Evolutionary conservation across 2,888 invertebrate species (phyloP), one percentile per base, ranked within the genome.

Genomic region (Autographa gamma): DNA sequence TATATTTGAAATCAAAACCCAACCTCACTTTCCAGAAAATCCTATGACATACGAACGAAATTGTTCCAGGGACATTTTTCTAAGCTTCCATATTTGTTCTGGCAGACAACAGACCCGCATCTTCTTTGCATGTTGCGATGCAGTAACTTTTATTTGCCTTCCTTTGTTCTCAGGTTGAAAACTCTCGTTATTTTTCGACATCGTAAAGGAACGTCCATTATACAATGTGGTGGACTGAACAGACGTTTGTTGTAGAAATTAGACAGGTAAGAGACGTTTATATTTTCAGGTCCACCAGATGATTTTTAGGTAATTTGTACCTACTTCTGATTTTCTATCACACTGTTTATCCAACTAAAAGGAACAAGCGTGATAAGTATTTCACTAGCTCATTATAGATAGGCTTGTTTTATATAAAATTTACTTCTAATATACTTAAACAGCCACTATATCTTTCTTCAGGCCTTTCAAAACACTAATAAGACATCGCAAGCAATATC

Each of bases 121-220:
- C 56, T n/a, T 62, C 69, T 77, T 73, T 76, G 16, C 52, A 62
- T 64, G 25, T 66, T 58, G 52, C n/a, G n/a, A 52, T 78, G 52
- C 78, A 77, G 58, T 63, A 73, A 77, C n/a, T 63, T 67, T 66
- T 67, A 70, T 74, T 66, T 78, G 70, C 58, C 58, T 9, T 63
- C 11, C 43, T 34, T 31, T 31, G 31, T 59, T 32, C 25, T 56
- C 32, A 25, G 5, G 48, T n/a, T 66, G 31, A 71, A 76, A 54
- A 16, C 52, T 52, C 56, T 58, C 48, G 6, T 56, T 56, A 64
- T 58, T 69, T 63, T 38, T 6, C 56, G 13, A 38, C 19, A 43
- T 14, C 41, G 2, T 14, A 65, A 72, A 63, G 31, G 18, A 59
- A 56, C 18, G 9, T 52, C 65, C 19, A 18, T 67, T 76, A 32